Evolutionary conservation across 2,797 vertebrate genomes (phyloP), one percentile per base, ranked within the genome.

Genomic region (Synanceia verrucosa): DNA sequence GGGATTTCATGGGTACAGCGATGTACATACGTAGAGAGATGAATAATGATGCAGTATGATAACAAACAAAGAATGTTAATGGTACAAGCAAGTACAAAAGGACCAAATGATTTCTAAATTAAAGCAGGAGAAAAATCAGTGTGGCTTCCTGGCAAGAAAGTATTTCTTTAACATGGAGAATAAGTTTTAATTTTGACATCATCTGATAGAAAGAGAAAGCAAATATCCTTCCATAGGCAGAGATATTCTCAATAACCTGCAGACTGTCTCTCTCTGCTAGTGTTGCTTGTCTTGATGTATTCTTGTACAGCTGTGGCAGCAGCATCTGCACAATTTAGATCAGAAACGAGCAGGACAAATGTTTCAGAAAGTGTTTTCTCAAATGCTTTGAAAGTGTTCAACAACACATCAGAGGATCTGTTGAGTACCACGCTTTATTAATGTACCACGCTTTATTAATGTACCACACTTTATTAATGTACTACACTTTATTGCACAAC

Each of bases 401-500:
- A 39, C 39, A 60, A 16, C 51, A 55, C 21, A 61, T 43, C 18
- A 39, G 6, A 16, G 33, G 29, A 41, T 31, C 24, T 24, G 1
- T 31, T 60, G 13, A 73, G 48, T 16, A 68, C 11, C 41, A 71
- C 51, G 51, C 33, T 88, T 87, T 86, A 84, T 84, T 88, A 16
- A 73, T 33, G 48, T 16, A 68, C 11, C 41, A 71, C 51, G 51
- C 33, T 88, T 87, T 86, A 84, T 84, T 88, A 16, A 73, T 33
- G 48, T 16, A 68, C 11, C 41, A 71, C 51, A 55, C 33, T 88
- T 87, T 86, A 84, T 31, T 60, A 16, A 73, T 33, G 48, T 16
- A 68, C 11, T 36, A 71, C 51, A 55, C 33, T 88, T 87, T 86
- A 84, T 84, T 88, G 65, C 73, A 87, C 81, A 61, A 76, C 48